Conservation (phyloP, 2,113 vertebrate species). For the Bos taurus region DNA sequence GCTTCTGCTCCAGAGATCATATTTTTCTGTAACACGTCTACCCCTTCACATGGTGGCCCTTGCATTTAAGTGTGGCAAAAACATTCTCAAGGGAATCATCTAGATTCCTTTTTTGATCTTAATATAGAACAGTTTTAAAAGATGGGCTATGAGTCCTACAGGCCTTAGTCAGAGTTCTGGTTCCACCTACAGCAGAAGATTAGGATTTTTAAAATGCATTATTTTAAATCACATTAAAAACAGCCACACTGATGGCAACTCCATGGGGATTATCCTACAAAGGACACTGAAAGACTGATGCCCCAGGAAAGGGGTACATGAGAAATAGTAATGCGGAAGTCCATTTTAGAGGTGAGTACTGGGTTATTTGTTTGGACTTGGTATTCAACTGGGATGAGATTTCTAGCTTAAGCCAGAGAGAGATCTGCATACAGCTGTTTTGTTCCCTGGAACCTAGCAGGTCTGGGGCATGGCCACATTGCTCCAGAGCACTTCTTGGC, state of each 20-base stretch:
- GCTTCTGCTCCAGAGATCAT: too few species aligned
- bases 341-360: neutral
- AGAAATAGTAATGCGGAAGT: neutral
- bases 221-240: neutral
- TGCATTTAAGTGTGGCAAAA: neutral
- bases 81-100: neutral
- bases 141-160: neutral
- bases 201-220: neutral
- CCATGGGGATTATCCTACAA: neutral
- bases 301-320: neutral
- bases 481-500: neutral
- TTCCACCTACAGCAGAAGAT: neutral
- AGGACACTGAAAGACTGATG: neutral
- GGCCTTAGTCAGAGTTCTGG: neutral
- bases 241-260: neutral
- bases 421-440: neutral
- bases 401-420: neutral
- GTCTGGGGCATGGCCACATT: neutral
- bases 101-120: neutral
- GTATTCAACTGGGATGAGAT: neutral
- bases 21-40: neutral
- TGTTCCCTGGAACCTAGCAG: neutral
- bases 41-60: neutral
- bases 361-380: neutral
- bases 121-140: neutral